A percentile compares a stretch with the other conserved stretches of the same genome.
Evolutionary conservation across 2,888 invertebrate genomes (phyloP).

Genomic region (Drosophila anomelani): DNA sequence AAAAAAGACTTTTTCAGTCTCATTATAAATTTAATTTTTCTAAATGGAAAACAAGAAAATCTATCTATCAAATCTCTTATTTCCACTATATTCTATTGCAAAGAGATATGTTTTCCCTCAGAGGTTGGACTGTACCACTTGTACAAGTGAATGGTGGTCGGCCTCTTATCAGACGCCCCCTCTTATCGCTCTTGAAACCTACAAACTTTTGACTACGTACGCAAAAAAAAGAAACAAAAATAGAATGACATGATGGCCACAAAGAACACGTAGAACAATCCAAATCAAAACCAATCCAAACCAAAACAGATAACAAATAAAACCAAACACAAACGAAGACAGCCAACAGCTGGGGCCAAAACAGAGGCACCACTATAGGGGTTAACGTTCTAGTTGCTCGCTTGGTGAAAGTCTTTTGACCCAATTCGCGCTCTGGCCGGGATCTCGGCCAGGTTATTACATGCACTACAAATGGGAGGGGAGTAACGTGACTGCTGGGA

Average conservation of each 20-base stretch:
- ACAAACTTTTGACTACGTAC: conserved; percentile 61
- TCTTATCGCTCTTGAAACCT: conserved; percentile 41
- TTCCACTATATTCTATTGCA: neutral
- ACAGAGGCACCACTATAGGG: conserved; percentile 1
- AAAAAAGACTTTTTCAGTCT: too few species aligned
- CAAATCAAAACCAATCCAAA: conserved; percentile 12
- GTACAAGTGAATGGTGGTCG: conserved; percentile 13
- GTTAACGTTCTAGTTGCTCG: conserved; percentile 25
- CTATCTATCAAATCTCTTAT: neutral
- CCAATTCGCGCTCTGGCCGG: conserved; percentile 46
- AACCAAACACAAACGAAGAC: conserved; percentile 20
- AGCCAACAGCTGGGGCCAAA: conserved; percentile 1
- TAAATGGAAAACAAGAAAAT: neutral
- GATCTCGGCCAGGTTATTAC: conserved; percentile 9
- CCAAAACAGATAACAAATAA: conserved; percentile 28
- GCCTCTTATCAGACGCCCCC: conserved; percentile 53
- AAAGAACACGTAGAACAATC: conserved; percentile 38
- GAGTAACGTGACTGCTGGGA: neutral
- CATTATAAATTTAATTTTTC: too few species aligned
- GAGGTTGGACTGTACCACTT: conserved; percentile 36
- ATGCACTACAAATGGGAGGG: conserved; percentile 8
- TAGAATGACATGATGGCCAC: conserved; percentile 8
- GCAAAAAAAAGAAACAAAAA: conserved; percentile 35
- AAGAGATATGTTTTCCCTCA: too few species aligned
- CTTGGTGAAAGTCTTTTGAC: conserved; percentile 70